Conservation (phyloP, 2,888 invertebrate species). For the Tethea ocularis region DNA sequence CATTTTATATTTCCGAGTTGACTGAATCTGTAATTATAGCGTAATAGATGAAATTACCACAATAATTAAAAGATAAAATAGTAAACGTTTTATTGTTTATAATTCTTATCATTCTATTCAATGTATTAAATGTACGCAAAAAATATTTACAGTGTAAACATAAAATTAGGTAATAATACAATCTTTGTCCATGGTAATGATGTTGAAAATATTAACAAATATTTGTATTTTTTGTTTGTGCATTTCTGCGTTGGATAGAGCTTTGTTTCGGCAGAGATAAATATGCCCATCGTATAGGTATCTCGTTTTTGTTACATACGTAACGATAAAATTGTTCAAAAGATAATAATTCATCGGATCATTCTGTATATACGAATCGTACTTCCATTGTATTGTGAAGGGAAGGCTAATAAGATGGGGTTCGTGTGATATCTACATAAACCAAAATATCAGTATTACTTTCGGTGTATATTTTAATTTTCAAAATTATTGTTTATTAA, state of each 20-base stretch:
- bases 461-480: conserved; percentile 36
- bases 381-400: conserved; percentile 50
- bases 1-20: conserved; percentile 70
- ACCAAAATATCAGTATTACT: conserved; percentile 64
- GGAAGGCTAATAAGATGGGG: conserved; percentile 40
- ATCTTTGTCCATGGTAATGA: conserved; percentile 57
- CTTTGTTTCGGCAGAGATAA: conserved; percentile 32
- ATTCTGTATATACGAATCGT: conserved; percentile 33
- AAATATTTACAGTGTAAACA: conserved; percentile 15
- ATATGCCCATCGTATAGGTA: conserved; percentile 41
- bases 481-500: conserved; percentile 17
- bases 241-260: conserved; percentile 64
- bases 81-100: conserved; percentile 33
- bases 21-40: conserved; percentile 74
- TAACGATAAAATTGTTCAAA: conserved; percentile 35
- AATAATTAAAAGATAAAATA: conserved; percentile 31
- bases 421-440: conserved; percentile 68
- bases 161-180: conserved; percentile 43
- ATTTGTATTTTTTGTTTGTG: conserved; percentile 36
- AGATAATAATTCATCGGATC: conserved; percentile 37
- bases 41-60: conserved; percentile 49
- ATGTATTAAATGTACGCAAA: conserved; percentile 53
- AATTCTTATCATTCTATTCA: conserved; percentile 48
- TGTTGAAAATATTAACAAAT: conserved; percentile 20
- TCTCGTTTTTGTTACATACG: conserved; percentile 23